phyloP scores from a whole-genome alignment of 1,140 invertebrate species.

The Argopecten irradians region DNA sequence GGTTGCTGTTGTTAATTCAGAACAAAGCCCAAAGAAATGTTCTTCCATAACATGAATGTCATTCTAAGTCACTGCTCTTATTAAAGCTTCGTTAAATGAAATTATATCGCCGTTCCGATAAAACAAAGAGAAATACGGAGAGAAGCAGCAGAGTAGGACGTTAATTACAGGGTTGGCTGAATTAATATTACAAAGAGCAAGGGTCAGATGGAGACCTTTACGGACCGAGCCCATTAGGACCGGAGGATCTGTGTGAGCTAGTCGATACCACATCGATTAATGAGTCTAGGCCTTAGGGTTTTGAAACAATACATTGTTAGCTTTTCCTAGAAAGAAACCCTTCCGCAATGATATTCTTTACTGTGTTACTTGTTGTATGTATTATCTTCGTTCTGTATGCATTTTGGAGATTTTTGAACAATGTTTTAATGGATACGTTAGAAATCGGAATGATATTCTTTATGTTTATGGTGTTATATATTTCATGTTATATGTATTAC shows the following conservation, averaged over 20 bases:
- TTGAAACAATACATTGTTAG: not conserved
- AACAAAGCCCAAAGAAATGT: no score
- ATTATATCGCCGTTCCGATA: not conserved
- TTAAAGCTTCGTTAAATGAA: not conserved
- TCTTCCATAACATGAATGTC: not conserved
- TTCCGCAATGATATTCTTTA: no score
- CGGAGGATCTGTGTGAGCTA: not conserved
- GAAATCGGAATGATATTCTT: no score
- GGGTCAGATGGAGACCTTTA: not conserved
- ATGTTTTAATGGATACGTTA: no score
- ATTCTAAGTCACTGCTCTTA: not conserved
- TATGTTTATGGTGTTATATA: no score
- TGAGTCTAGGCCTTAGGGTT: not conserved
- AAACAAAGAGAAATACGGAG: not conserved
- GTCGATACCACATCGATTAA: conserved; percentile 1
- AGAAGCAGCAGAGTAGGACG: not conserved
- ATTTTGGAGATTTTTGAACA: no score
- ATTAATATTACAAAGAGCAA: conserved; percentile 1
- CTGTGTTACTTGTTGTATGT: no score
- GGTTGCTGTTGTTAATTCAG: no score
- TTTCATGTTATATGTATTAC: no score
- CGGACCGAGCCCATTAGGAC: not conserved
- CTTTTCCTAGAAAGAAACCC: no score
- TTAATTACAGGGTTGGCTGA: not conserved
- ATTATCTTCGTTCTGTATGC: no score